Evolutionary conservation across 2,888 invertebrate genomes (phyloP).

Genomic region (Tenthredo scrophulariae): DNA sequence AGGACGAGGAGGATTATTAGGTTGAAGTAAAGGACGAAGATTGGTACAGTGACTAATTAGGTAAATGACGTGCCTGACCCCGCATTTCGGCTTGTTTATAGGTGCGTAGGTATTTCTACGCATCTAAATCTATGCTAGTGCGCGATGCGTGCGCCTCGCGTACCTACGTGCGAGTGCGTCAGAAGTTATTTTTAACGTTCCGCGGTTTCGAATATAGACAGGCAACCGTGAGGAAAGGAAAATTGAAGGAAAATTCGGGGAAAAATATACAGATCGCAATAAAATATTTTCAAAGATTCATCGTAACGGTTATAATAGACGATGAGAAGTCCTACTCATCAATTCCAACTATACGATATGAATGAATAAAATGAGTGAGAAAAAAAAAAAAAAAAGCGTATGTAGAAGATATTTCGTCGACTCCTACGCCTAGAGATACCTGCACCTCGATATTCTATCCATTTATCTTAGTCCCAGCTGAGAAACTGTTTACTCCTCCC

Average conservation of each 20-base stretch:
- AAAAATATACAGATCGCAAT: constrained; percentile 11
- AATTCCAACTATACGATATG: neutral
- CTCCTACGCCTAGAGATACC: neutral
- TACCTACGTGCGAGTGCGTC: constrained; percentile 37
- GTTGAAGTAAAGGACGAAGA: neutral
- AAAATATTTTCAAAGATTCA: neutral
- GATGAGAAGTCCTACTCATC: neutral
- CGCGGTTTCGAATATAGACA: constrained; percentile 43
- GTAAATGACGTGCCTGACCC: constrained; percentile 46
- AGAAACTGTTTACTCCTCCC: neutral
- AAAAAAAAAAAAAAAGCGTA: neutral
- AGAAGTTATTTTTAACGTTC: constrained; percentile 43
- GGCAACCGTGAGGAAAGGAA: neutral
- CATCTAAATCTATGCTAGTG: constrained; percentile 40
- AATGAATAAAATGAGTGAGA: neutral
- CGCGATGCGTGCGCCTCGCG: constrained; percentile 16
- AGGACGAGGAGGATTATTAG: neutral
- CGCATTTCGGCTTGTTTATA: constrained; percentile 28
- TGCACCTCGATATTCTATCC: neutral
- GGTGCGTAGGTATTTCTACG: constrained; percentile 49
- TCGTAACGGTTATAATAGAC: neutral
- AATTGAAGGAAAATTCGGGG: neutral
- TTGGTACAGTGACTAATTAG: constrained; percentile 22
- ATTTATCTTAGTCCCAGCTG: neutral
- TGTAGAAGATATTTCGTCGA: neutral